Evolutionary conservation across 2,797 vertebrate genomes (phyloP).

Genomic region (Octomys mimax): DNA sequence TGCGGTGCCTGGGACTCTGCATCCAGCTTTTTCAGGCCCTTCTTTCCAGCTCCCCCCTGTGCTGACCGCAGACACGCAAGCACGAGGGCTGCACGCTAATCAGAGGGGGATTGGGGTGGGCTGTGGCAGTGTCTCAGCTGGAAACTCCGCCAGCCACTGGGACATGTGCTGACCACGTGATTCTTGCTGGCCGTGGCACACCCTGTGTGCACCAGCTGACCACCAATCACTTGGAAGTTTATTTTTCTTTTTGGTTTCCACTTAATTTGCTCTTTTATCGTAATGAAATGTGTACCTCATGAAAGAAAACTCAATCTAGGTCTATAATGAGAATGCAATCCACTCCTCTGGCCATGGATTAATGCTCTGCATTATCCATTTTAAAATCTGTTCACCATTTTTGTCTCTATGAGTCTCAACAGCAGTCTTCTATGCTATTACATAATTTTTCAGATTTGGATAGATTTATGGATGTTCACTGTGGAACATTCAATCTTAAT

Average conservation of each 20-base stretch:
- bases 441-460: neutral
- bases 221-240: neutral
- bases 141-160: constrained; percentile 46
- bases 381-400: neutral
- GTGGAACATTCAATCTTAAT: neutral
- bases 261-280: constrained; percentile 50
- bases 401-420: neutral
- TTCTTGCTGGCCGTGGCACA: neutral
- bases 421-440: neutral
- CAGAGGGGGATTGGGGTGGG: constrained; percentile 41
- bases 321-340: neutral
- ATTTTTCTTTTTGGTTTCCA: constrained; percentile 53
- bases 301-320: neutral
- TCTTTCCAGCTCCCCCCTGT: neutral
- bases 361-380: neutral
- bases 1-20: constrained; percentile 22
- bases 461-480: neutral
- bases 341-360: neutral
- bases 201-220: neutral
- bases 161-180: constrained; percentile 59
- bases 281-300: constrained; percentile 9
- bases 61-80: constrained; percentile 56
- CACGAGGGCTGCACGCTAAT: constrained; percentile 44
- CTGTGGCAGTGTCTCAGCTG: constrained; percentile 27
- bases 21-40: constrained; percentile 23